Base-by-base conservation (phyloP, 2,888 invertebrate genomes). In the Nudaria mundana region DNA sequence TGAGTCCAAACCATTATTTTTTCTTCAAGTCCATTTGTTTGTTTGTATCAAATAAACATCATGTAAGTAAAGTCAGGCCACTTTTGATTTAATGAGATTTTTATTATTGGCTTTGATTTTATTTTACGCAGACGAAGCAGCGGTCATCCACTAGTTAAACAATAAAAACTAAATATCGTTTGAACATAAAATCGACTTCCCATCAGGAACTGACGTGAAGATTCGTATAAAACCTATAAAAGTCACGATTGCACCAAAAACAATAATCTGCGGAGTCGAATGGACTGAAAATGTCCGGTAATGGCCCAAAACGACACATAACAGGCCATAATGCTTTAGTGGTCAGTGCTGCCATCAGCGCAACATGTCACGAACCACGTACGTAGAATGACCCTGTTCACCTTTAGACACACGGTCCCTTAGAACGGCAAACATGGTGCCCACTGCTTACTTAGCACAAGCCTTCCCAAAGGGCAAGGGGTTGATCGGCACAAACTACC, bases 321-420 rank as follows among this genome's bases (percentile, higher is more conserved):
- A 48, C 30, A 34, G 49, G 45, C 48, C 43, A 48, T 64, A 60
- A 62, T 63, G 53, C 42, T 56, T 51, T 44, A 38, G 52, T 56
- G 45, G 60, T 54, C 50, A 56, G 51, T 41, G 47, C 38, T 52
- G 46, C 57, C 49, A 68, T 70, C 66, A 62, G 57, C 55, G 48
- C 69, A 69, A 68, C 70, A 66, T 71, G 70, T 66, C 71, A 66
- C 65, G 52, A 62, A 50, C 63, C 63, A 48, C 51, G 47, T 60
- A 61, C n/a, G 65, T 68, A 66, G 64, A 66, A 60, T 63, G 53
- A 55, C 44, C 50, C 6, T 48, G 44, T 44, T 38, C 44, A 37
- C 37, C 31, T 35, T 0, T 13, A 24, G 30, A 52, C 44, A 11
- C 16, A 58, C 40, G 4, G 57, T 20, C 1, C 1, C 0, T 0